Evolutionary conservation across 2,113 vertebrate species (phyloP).

Genomic region (Ammodytes marinus): DNA sequence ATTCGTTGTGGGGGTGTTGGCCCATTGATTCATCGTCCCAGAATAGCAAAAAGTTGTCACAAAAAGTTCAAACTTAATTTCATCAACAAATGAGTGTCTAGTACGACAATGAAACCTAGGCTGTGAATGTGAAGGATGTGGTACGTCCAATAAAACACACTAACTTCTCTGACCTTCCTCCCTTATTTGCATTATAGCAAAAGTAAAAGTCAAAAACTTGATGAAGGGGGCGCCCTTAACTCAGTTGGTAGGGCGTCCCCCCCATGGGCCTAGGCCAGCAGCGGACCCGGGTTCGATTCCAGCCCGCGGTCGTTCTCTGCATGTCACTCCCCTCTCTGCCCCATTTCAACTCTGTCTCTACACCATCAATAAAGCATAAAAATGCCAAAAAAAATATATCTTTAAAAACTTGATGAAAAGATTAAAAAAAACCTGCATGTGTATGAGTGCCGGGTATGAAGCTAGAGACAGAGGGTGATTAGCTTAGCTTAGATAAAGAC

Average conservation of each 20-base stretch:
- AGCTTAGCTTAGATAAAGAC: slow-evolving; percentile 1
- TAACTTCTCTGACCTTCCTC: neutral
- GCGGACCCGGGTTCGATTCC: too few species aligned
- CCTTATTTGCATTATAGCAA: neutral
- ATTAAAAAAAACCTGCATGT: neutral
- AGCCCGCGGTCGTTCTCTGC: too few species aligned
- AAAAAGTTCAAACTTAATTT: neutral
- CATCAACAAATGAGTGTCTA: neutral
- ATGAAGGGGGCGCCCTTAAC: neutral
- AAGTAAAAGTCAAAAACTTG: neutral
- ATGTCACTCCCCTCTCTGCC: too few species aligned
- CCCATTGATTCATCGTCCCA: too few species aligned
- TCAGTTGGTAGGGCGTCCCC: too few species aligned
- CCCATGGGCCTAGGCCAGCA: too few species aligned
- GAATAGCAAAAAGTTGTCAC: too few species aligned
- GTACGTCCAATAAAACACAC: too few species aligned
- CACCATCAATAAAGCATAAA: too few species aligned
- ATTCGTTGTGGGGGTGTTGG: neutral
- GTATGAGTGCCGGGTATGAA: too few species aligned
- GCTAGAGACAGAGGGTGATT: neutral
- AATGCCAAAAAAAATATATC: too few species aligned
- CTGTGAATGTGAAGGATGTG: neutral
- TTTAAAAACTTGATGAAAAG: neutral
- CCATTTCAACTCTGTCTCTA: too few species aligned
- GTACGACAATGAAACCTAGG: neutral